Base-by-base conservation (phyloP, 2,797 vertebrate species). In the Melopsittacus undulatus region DNA sequence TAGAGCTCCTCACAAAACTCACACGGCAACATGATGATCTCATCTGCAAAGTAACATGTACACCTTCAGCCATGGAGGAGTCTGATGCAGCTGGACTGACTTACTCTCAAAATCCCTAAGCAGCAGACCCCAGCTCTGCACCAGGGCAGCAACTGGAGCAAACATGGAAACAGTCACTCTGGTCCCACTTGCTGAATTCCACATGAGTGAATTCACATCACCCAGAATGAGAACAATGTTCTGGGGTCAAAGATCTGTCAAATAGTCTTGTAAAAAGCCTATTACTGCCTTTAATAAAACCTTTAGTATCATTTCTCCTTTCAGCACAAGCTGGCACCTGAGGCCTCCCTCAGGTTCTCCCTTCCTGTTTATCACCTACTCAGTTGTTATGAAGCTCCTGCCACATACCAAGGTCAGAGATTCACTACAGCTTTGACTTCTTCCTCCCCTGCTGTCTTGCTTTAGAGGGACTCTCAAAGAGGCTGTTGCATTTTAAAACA, bases 1-100 rank as follows among this genome's bases (percentile, higher is more conserved):
- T 98, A 99, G 70, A 99, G 98, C 96, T 99, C 98, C 96, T 99
- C 99, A 64, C 99, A 99, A 90, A 99, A 99, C 95, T 99, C 99
- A 90, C 99, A 99, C 7, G 99, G 99, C 94, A 99, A 90, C 98
- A 99, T 98, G 87, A 98, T 98, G 83, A 97, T 95, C 78, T 94
- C 70, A 7, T 88, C 98, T 96, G 95, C 83, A 97, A 70, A 92
- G 77, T 4, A 54, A 80, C 26, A 15, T 49, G 62, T 19, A 6
- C 0, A 10, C 7, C 27, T 72, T 45, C 45, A 15, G 1, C 19
- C 18, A 22, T 0, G 0, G 13, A 57, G 21, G 9, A 4, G 21
- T 2, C 49, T 32, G 73, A 7, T 8, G 15, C 29, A 42, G 22
- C 2, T 30, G 18, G 40, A n/a, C 16, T 8, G 0, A 9, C 32